These are phyloP conservation scores for Podarcis muralis DNA, from an alignment of 2,113 vertebrate species.

Conservation along the genomic window DNA sequence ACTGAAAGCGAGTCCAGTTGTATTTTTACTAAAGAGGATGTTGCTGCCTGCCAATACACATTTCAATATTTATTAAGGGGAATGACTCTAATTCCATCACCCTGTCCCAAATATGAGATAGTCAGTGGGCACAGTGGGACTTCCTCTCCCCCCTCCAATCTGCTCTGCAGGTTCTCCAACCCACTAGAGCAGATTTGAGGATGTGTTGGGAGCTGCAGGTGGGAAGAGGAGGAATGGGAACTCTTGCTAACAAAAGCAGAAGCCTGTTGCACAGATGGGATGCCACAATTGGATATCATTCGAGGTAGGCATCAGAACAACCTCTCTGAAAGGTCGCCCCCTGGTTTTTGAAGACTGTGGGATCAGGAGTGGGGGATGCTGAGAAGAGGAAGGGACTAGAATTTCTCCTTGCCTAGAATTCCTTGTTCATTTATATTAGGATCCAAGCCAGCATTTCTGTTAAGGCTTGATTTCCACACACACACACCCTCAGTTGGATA, in stretches of 20 bases:
- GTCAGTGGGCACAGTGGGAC: background rate
- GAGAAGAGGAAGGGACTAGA: no score
- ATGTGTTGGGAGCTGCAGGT: no score
- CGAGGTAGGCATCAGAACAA: background rate
- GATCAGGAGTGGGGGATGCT: background rate
- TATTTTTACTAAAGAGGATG: background rate
- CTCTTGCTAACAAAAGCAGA: no score
- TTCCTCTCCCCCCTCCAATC: no score
- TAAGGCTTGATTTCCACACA: background rate
- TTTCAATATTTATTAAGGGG: slow-evolving; percentile 34
- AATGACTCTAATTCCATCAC: slow-evolving; percentile 15
- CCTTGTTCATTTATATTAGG: background rate
- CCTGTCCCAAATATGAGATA: slow-evolving; percentile 6
- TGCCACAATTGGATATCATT: no score
- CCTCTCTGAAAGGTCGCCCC: background rate
- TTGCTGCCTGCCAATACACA: slow-evolving; percentile 31
- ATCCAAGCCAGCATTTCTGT: background rate
- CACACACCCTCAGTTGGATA: background rate
- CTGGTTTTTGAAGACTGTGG: background rate
- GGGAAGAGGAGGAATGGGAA: no score
- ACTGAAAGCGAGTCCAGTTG: background rate
- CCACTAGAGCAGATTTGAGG: no score
- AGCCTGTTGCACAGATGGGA: no score
- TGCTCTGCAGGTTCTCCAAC: no score
- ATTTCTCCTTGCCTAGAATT: background rate